phyloP scores from a whole-genome alignment of 2,888 invertebrate species.

The Ptychoptera contaminata region DNA sequence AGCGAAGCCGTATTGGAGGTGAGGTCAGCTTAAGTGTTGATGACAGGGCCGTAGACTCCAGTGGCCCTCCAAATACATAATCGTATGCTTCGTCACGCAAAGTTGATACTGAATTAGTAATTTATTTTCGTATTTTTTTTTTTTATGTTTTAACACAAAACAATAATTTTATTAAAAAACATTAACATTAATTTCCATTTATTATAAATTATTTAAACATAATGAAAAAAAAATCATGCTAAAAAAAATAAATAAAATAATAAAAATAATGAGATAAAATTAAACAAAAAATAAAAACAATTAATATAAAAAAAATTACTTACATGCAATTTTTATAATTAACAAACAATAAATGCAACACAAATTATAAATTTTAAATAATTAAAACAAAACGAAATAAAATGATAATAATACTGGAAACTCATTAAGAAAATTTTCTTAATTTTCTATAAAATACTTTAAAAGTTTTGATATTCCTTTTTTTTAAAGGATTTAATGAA shows the following conservation, averaged over 20 bases:
- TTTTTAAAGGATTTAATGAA: no score
- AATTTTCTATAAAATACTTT: no score
- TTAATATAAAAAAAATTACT: background rate
- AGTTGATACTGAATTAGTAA: constrained; percentile 27
- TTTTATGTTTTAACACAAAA: background rate
- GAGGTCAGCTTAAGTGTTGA: constrained; percentile 34
- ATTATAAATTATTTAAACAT: background rate
- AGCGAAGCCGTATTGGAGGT: constrained; percentile 31
- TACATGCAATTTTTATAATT: background rate
- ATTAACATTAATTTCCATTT: background rate
- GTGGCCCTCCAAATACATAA: constrained; percentile 35
- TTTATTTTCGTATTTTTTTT: background rate
- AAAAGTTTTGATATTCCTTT: no score
- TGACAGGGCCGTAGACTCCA: constrained; percentile 29
- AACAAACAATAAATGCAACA: background rate
- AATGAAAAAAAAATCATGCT: no score
- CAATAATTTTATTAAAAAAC: background rate
- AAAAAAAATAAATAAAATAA: background rate
- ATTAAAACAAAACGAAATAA: background rate
- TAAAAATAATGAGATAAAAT: background rate
- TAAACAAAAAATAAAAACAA: background rate
- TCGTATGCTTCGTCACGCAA: constrained; percentile 33
- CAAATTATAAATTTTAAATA: background rate
- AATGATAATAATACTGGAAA: background rate
- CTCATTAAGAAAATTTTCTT: no score